A percentile compares a stretch with the other conserved stretches of the same genome.
Conservation (phyloP, 2,888 invertebrate genomes). For the Norana najaformis region DNA sequence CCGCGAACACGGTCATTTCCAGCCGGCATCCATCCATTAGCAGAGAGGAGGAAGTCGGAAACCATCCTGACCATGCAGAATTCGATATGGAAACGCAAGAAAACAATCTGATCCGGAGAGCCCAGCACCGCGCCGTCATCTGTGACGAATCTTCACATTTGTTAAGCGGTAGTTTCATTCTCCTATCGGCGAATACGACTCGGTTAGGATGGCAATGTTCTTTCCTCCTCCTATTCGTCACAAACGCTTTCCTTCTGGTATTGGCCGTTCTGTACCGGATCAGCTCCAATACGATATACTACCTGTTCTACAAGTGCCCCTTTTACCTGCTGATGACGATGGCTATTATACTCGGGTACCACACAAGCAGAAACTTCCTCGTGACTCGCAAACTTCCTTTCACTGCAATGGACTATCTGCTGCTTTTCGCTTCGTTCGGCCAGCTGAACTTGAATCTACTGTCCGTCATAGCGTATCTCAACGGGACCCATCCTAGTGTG, state of each 20-base stretch:
- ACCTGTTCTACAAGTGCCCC: neutral
- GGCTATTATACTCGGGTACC: neutral
- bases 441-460: neutral
- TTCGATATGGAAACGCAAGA: neutral
- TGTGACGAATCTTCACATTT: no score
- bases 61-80: neutral
- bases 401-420: neutral
- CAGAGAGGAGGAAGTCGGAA: neutral
- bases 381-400: neutral
- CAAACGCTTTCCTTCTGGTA: neutral
- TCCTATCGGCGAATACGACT: no score
- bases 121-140: no score
- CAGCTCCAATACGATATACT: neutral
- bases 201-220: neutral
- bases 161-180: no score
- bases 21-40: no score
- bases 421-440: neutral
- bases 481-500: no score
- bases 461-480: neutral
- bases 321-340: neutral
- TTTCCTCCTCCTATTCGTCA: neutral
- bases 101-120: no score
- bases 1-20: neutral
- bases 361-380: neutral
- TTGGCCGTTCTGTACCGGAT: neutral